Evolutionary conservation across 2,888 invertebrate species (phyloP), one percentile per base, ranked within the genome.

Genomic region (Arenicola marina): DNA sequence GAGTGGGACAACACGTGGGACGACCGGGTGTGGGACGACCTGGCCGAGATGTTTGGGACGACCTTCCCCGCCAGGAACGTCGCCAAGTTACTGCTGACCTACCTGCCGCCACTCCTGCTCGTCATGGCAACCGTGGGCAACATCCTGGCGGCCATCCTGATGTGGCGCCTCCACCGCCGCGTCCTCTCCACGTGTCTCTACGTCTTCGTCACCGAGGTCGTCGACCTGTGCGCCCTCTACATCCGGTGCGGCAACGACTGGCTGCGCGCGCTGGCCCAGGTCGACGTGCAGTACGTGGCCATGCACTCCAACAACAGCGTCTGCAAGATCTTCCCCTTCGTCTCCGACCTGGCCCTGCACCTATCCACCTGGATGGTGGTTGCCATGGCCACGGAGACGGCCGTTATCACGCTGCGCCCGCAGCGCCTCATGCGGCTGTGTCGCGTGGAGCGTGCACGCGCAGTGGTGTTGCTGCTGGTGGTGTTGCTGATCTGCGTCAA

Each of bases 181-280:
- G 76, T 78, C 15, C 77, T 79, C 75, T 80, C 82, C 3, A 78
- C 78, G 2, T 79, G 78, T 61, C 63, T 78, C 26, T 82, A 81
- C 68, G 73, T 81, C 56, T 61, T 76, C 2, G 66, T 78, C 18
- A 59, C 75, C 0, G 67, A 74, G 29, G 63, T 75, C 2, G 67
- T 78, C 38, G 81, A 81, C 61, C 67, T 77, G 18, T 56, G 78
- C 33, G 71, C 77, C 45, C 71, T 82, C 26, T 78, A 77, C 54
- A 71, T 79, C 4, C 71, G 74, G 33, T 78, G 78, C 57, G 81
- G 81, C 21, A 76, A 78, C 45, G 72, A 71, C 3, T 80, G 80
- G 80, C 67, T 75, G 45, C 51, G 58, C 7, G 61, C 69, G 18
- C 53, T 76, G 4, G 59, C 73, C 3, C 38, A 55, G 38, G 32